Base-by-base conservation (phyloP, 2,113 vertebrate species). In the Leiothrix lutea region DNA sequence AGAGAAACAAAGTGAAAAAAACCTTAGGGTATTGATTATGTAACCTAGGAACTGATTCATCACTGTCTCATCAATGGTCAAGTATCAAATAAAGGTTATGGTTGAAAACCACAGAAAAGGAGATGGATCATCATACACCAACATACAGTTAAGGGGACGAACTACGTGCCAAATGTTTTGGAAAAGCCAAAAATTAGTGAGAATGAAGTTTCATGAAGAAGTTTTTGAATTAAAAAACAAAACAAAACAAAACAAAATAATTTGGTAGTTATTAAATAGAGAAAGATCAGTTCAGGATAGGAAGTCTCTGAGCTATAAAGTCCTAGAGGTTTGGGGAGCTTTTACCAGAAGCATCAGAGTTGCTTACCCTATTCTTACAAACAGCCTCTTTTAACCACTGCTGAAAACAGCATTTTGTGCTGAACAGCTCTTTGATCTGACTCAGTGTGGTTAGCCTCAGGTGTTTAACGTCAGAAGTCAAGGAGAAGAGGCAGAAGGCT, bases 361-460 rank as follows among this genome's bases (percentile, higher is more conserved):
- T 77, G 12, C 26, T 94, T 90, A 71, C 21, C 6, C 29, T 69
- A 2, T 72, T 93, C 61, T 72, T 75, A 73, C 33, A 65, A 82
- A 48, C 17, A 80, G 54, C 12, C 58, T 38, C 18, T 69, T 61
- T 62, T 33, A 88, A 50, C 25, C 58, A 57, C 58, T 70, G 66
- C 54, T 88, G 82, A 73, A 90, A 88, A 47, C n/a, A 80, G 18
- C 33, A 47, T 66, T 88, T 35, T 70, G 64, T 77, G 53, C 35
- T 86, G 58, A 86, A 69, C 6, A 33, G 54, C 35, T 8, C 64
- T 77, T 80, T 86, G 44, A 92, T 70, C 62, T 93, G 79, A 90
- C 40, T 93, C 79, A 83, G 42, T 35, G 58, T 0, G 3, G 79
- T 58, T 0, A 0, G 29, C 42, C 33, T 69, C 13, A 50, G 12